These are phyloP conservation scores for Nymphalis c-album DNA, from an alignment of 2,888 invertebrate genomes.

Conservation along the genomic window DNA sequence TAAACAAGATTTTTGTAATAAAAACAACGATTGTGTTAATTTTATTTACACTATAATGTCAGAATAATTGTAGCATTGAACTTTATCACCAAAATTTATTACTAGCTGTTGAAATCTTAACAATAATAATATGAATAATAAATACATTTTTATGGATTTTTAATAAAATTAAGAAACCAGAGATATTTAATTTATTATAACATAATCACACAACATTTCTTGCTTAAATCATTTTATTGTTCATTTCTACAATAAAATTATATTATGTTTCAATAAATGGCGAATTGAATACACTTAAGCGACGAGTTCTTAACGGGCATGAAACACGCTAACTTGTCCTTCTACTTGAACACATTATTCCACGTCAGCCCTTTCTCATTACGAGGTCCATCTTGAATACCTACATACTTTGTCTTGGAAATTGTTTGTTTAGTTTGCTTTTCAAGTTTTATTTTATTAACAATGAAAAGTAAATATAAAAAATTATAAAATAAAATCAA, in stretches of 20 bases:
- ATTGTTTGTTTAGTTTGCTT: slow-evolving; percentile 18
- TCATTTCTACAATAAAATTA: background rate
- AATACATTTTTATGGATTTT: too few species aligned
- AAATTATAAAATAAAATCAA: background rate
- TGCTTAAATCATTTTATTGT: background rate
- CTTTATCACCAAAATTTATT: too few species aligned
- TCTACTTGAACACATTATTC: slow-evolving; percentile 51
- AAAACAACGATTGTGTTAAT: too few species aligned
- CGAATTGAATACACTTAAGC: slow-evolving; percentile 18
- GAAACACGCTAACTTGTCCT: slow-evolving; percentile 52
- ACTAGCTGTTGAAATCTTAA: too few species aligned
- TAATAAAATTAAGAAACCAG: too few species aligned
- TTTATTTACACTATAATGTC: too few species aligned
- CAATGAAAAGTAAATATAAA: background rate
- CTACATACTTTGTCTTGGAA: slow-evolving; percentile 23
- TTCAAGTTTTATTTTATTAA: background rate
- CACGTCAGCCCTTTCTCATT: slow-evolving; percentile 53
- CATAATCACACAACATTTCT: too few species aligned
- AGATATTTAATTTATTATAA: too few species aligned
- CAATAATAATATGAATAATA: too few species aligned
- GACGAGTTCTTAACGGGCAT: slow-evolving; percentile 45
- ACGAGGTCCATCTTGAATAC: slow-evolving; percentile 42
- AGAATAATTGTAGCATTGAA: too few species aligned
- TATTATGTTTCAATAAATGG: slow-evolving; percentile 8
- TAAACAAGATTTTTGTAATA: too few species aligned